Base-by-base conservation (phyloP, 2,797 vertebrate genomes). In the Channallabes apus region DNA sequence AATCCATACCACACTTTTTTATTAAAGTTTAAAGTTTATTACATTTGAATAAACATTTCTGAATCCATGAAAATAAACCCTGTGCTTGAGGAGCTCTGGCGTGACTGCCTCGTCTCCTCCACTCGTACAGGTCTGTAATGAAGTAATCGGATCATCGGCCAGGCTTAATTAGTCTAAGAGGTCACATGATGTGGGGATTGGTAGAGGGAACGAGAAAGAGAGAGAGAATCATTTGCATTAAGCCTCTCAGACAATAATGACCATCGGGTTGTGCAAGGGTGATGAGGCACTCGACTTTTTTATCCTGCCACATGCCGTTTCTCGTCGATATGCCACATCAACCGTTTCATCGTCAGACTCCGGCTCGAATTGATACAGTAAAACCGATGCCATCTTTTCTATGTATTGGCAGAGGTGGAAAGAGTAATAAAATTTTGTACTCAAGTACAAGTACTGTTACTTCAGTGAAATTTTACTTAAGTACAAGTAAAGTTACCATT, bases 131-230 rank as follows among this genome's bases (percentile, higher is more conserved):
- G 84, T 87, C 75, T n/a, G 61, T 86, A 83, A 85, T 84, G 72
- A 88, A 86, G 61, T 81, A 86, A 86, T 86, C 72, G 71, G 86
- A 84, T 90, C 72, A 88, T 77, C 54, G 7, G 32, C 75, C 29
- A 20, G 58, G 85, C 78, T 82, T 78, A 88, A 88, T 88, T 90
- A 82, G 81, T 85, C n/a, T 84, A 87, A 82, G 83, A 81, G 89
- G 75, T 84, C 86, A 88, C 41, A 15, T 88, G 83, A 58, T 67
- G 54, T n/a, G 82, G 17, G 58, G 32, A 62, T 38, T 75, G 82
- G 17, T 32, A 82, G 59, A 75, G 54, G 27, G 89, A 87, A 54
- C 22, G 35, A 73, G 20, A 59, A 4, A 14, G 46, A 65, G 54
- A 75, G 38, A 56, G 51, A 65, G 51, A 65, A 59, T 61, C n/a